Base-by-base conservation (phyloP, 2,888 invertebrate genomes). In the Orthonychiurus folsomi region DNA sequence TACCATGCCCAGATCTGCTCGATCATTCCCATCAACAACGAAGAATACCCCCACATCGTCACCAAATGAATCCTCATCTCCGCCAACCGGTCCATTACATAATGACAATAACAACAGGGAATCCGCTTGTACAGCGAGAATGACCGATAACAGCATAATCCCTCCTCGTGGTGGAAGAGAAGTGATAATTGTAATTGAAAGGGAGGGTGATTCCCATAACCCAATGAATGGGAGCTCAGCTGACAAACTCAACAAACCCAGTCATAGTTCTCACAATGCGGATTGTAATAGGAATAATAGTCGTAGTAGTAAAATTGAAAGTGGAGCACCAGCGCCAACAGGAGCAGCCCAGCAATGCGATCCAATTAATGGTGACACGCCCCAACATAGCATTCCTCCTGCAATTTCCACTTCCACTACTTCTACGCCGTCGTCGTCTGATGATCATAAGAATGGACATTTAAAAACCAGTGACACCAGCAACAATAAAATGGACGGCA, bases 131-230 rank as follows among this genome's bases (percentile, higher is more conserved):
- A n/a, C n/a, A n/a, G n/a, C n/a, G n/a, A n/a, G n/a, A n/a, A n/a
- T n/a, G n/a, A n/a, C n/a, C n/a, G n/a, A n/a, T n/a, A n/a, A n/a
- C 48, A 12, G n/a, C 48, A 48, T 48, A 12, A n/a, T n/a, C 48
- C 48, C 48, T 15, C 48, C 48, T 15, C 48, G 26, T 56, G 12
- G 27, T 9, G 12, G 56, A 5, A 21, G 56, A 50, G 59, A 59
- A 59, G 48, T 50, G n/a, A 48, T 50, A 48, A 48, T 50, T 50
- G 50, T 12, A 5, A 48, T 48, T 5, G 48, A 59, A 50, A 18
- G 59, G 3, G 59, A 59, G 50, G 3, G 50, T 59, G 50, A 52
- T 3, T 25, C 37, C 15, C 37, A 5, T 15, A 37, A 37, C 15
- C n/a, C n/a, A n/a, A n/a, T n/a, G n/a, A n/a, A 37, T 37, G 37